These are phyloP conservation scores for Archegozetes longisetosus DNA, from an alignment of 1,140 invertebrate species.

Conservation along the genomic window DNA sequence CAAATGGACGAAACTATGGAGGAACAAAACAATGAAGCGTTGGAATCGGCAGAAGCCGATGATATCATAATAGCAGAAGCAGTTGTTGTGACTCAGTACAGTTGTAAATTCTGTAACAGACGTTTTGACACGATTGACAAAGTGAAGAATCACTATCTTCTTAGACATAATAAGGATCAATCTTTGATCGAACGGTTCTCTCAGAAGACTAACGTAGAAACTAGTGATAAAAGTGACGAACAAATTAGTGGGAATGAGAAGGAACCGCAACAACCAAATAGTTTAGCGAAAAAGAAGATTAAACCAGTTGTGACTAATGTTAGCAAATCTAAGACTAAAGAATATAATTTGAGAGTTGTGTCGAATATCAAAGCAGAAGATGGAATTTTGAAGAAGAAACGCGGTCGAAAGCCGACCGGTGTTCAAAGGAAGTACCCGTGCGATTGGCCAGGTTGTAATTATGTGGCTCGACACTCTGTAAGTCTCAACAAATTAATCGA, in stretches of 20 bases:
- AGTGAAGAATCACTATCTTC: slow-evolving; percentile 2
- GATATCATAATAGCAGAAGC: background rate
- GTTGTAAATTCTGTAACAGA: background rate
- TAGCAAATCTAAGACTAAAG: background rate
- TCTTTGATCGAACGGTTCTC: background rate
- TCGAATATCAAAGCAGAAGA: background rate
- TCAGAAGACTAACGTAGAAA: background rate
- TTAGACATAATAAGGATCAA: background rate
- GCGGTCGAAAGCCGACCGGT: background rate
- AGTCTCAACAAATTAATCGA: no score
- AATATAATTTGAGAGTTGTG: background rate
- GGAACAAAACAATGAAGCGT: no score
- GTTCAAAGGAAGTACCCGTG: slow-evolving; percentile 1
- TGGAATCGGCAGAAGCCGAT: no score
- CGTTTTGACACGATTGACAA: background rate
- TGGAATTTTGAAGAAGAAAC: background rate
- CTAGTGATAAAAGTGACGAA: background rate
- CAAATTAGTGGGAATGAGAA: background rate
- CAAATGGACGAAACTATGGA: no score
- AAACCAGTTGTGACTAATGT: background rate
- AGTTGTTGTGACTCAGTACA: slow-evolving; percentile 7
- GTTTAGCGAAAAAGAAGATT: background rate
- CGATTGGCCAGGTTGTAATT: slow-evolving; percentile 10
- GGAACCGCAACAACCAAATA: background rate
- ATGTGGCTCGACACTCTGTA: slow-evolving; percentile 4